A percentile compares a stretch with the other conserved stretches of the same genome.
Conservation (phyloP, 2,113 vertebrate genomes). For the Trichomycterus rosablanca region DNA sequence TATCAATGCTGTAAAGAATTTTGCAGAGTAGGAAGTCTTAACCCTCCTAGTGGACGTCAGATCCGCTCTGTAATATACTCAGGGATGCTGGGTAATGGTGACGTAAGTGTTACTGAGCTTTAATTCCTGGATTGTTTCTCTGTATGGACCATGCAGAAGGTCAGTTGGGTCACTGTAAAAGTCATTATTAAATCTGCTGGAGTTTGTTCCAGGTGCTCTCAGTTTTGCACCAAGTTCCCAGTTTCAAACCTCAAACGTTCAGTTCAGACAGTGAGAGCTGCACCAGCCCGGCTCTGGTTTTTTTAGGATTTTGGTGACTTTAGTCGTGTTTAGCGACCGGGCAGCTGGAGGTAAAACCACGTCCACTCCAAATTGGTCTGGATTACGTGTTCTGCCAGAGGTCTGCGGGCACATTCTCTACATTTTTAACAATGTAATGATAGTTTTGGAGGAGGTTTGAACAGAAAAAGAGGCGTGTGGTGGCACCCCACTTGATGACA, state of each 20-base stretch:
- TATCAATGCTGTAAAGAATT: too few relatives aligned
- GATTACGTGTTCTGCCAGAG: conserved; percentile 23
- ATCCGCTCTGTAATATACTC: background rate
- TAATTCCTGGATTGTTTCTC: background rate
- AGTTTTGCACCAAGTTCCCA: background rate
- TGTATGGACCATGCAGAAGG: background rate
- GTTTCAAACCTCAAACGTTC: background rate
- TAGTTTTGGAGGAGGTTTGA: conserved; percentile 19
- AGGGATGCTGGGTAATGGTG: background rate
- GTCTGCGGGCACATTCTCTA: conserved; percentile 12
- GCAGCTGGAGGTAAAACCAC: conserved; percentile 9
- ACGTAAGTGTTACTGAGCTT: background rate
- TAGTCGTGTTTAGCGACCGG: background rate
- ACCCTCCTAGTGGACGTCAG: background rate
- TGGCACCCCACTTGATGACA: conserved; percentile 7
- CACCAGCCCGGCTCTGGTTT: background rate
- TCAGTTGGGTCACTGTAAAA: background rate
- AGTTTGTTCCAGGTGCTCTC: background rate
- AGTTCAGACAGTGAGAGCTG: background rate
- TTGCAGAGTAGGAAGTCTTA: too few relatives aligned
- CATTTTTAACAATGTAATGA: conserved; percentile 25
- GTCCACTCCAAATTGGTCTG: conserved; percentile 5
- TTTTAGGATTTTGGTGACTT: background rate
- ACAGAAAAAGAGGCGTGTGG: conserved; percentile 10
- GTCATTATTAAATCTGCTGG: background rate